Conservation (phyloP, 2,888 invertebrate genomes). For the Metallyticus violacea region DNA sequence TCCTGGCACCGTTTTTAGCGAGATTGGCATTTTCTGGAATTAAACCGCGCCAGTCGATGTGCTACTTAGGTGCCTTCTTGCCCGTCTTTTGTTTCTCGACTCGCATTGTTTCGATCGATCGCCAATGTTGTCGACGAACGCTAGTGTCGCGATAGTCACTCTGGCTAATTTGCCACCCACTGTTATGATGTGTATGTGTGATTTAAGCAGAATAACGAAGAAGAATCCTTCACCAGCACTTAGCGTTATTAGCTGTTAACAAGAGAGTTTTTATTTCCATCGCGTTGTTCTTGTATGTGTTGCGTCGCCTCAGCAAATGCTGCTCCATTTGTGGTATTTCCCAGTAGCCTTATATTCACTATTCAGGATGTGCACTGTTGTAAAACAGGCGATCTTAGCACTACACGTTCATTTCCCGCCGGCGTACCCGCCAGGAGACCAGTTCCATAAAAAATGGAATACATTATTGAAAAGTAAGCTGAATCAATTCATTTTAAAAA, state of each 20-base stretch:
- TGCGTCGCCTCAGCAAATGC: neutral
- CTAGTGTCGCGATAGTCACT: constrained; percentile 10
- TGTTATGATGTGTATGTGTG: neutral
- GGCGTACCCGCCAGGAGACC: too few relatives aligned
- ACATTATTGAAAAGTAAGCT: too few relatives aligned
- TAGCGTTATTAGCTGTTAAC: constrained; percentile 2
- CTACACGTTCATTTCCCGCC: neutral
- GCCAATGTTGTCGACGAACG: neutral
- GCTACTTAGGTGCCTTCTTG: neutral
- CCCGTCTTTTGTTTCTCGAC: constrained; percentile 5
- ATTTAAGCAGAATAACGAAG: constrained; percentile 2
- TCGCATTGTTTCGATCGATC: constrained; percentile 7
- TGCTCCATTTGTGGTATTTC: neutral
- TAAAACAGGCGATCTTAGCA: neutral
- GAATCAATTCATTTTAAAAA: too few relatives aligned
- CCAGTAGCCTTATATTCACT: neutral
- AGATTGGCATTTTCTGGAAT: constrained; percentile 6
- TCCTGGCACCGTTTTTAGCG: neutral
- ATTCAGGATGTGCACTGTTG: neutral
- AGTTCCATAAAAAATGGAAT: neutral
- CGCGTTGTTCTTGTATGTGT: neutral
- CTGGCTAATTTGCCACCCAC: constrained; percentile 17
- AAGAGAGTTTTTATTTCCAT: neutral
- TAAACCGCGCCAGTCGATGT: constrained; percentile 1
- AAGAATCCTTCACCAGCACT: neutral